Evolutionary conservation across 92 coral and sea anemone species (phyloP).

Genomic region (Porites rus): DNA sequence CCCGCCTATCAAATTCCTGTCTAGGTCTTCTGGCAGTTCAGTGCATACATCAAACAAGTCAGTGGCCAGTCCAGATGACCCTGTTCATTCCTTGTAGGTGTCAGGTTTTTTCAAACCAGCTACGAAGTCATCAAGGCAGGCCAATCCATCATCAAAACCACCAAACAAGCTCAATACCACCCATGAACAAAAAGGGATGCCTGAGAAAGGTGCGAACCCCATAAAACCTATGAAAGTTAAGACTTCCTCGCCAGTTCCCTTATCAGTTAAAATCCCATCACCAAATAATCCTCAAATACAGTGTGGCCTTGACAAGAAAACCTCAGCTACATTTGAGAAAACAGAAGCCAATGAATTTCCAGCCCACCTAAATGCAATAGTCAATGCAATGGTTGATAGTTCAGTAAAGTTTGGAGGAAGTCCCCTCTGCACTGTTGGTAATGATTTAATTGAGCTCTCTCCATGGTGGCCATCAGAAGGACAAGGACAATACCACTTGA

Average conservation of each 20-base stretch:
- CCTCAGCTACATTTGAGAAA: slow-evolving; percentile 13
- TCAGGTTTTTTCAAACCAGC: slow-evolving; percentile 26
- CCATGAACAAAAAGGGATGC: slow-evolving; percentile 5
- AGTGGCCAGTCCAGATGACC: slow-evolving; percentile 14
- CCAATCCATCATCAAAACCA: slow-evolving; percentile 16
- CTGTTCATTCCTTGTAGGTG: neutral
- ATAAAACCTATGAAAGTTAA: slow-evolving; percentile 12
- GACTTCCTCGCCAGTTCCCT: slow-evolving; percentile 27
- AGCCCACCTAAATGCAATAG: no score
- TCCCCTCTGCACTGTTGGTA: no score
- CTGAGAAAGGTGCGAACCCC: slow-evolving; percentile 16
- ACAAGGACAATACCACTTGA: no score
- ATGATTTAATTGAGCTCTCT: no score
- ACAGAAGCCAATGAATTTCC: slow-evolving; percentile 4
- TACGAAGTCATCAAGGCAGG: slow-evolving; percentile 12
- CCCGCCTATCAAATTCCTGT: slow-evolving; percentile 13
- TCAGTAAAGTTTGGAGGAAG: no score
- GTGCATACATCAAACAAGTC: slow-evolving; percentile 13
- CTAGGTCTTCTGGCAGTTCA: slow-evolving; percentile 10
- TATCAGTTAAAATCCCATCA: slow-evolving; percentile 19
- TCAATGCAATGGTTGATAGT: no score
- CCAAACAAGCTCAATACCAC: slow-evolving; percentile 5
- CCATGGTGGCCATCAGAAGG: no score
- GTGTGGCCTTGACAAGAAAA: slow-evolving; percentile 20
- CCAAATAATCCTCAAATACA: slow-evolving; percentile 20